A percentile compares a stretch with the other conserved stretches of the same genome.
Evolutionary conservation across 2,888 invertebrate genomes (phyloP).

Genomic region (Eristalis pertinax): DNA sequence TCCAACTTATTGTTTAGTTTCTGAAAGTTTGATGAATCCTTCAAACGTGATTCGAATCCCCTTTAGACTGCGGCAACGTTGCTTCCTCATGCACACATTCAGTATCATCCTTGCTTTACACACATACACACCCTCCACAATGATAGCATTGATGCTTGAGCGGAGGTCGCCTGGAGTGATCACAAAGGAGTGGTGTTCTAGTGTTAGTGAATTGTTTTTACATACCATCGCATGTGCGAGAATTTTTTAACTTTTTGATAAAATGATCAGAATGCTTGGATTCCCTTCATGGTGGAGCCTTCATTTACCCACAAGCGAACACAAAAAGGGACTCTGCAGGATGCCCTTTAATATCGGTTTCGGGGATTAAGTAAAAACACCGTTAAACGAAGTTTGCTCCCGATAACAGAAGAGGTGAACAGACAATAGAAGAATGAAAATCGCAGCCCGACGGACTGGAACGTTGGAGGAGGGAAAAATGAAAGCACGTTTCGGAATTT

Average conservation of each 20-base stretch:
- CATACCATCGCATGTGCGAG: not conserved
- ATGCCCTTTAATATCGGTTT: slow-evolving; percentile 19
- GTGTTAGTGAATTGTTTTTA: slow-evolving; percentile 15
- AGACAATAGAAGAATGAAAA: not conserved
- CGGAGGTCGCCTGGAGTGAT: slow-evolving; percentile 25
- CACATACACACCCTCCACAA: not conserved
- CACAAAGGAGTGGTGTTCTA: slow-evolving; percentile 2
- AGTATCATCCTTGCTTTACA: not conserved
- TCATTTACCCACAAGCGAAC: not conserved
- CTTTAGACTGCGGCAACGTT: slow-evolving; percentile 25
- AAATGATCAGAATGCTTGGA: slow-evolving; percentile 31
- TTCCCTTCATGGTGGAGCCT: not conserved
- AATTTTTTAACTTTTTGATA: slow-evolving; percentile 29
- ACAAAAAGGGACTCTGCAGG: not conserved
- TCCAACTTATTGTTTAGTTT: slow-evolving; percentile 62
- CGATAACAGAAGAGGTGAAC: slow-evolving; percentile 6
- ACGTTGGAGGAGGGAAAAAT: not conserved
- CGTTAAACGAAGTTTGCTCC: slow-evolving; percentile 43
- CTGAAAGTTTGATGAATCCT: slow-evolving; percentile 72
- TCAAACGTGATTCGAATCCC: slow-evolving; percentile 68
- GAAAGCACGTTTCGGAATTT: not conserved
- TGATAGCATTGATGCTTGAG: not conserved
- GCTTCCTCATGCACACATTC: not conserved
- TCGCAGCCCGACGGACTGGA: not conserved
- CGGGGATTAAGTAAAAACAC: slow-evolving; percentile 15